Percentiles rank a stretch among this genome's conserved stretches.
phyloP scores from a whole-genome alignment of 2,888 invertebrate species.

The Xanthorhoe designata region DNA sequence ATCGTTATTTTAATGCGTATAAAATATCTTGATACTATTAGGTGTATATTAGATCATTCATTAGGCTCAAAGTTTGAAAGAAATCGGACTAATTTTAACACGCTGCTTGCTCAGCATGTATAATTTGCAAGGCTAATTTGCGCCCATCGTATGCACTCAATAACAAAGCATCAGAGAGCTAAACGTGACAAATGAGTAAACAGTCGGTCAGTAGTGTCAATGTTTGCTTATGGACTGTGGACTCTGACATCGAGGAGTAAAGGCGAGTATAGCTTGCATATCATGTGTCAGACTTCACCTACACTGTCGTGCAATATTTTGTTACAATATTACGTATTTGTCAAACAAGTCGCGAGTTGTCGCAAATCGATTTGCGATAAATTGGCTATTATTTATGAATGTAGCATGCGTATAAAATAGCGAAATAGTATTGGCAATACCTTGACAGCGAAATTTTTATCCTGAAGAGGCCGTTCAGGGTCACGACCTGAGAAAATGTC shows the following conservation, averaged over 20 bases:
- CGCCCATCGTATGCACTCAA: slow-evolving; percentile 21
- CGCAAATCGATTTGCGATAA: neutral
- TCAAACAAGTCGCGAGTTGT: neutral
- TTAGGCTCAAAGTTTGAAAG: neutral
- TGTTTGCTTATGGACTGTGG: slow-evolving; percentile 24
- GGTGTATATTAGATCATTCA: neutral
- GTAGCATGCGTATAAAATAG: neutral
- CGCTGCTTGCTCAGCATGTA: slow-evolving; percentile 18
- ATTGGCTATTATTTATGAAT: neutral
- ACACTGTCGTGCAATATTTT: slow-evolving; percentile 5
- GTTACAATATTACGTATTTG: neutral
- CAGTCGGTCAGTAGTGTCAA: slow-evolving; percentile 26
- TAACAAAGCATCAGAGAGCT: slow-evolving; percentile 29
- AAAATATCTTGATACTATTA: neutral
- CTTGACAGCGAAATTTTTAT: slow-evolving; percentile 1
- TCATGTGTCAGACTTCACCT: slow-evolving; percentile 1
- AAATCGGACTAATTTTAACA: slow-evolving; percentile 16
- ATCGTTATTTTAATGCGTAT: neutral
- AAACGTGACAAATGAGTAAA: slow-evolving; percentile 39
- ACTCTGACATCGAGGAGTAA: slow-evolving; percentile 9
- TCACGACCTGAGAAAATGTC: slow-evolving; percentile 1
- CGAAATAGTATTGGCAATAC: neutral
- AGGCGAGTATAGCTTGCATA: slow-evolving; percentile 20
- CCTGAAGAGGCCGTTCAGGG: neutral
- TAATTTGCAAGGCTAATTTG: slow-evolving; percentile 26